Conservation (phyloP, 2,113 vertebrate species). For the Dascyllus trimaculatus region DNA sequence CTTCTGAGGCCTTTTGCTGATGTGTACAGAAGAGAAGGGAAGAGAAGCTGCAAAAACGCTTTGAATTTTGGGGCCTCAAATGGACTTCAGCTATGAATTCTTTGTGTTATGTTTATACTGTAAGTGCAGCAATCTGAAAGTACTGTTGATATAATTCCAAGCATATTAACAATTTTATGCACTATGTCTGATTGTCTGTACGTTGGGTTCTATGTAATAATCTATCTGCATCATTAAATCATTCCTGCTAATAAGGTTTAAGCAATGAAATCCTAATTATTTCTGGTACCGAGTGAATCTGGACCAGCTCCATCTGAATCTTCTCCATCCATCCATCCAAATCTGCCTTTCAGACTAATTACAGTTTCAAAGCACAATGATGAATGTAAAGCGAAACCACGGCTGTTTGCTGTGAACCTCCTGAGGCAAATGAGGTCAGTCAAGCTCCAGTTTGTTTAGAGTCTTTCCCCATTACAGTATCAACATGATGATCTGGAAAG, state of each 20-base stretch:
- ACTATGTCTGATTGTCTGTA: no score
- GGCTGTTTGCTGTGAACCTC: slow-evolving; percentile 66
- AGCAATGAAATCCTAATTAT: slow-evolving; percentile 30
- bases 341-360: slow-evolving; percentile 56
- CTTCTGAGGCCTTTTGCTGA: slow-evolving; percentile 57
- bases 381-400: slow-evolving; percentile 66
- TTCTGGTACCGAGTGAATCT: slow-evolving; percentile 28
- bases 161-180: no score
- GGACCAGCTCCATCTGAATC: slow-evolving; percentile 39
- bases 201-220: no score
- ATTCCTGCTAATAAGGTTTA: background rate
- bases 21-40: slow-evolving; percentile 38
- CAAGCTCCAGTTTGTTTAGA: slow-evolving; percentile 67
- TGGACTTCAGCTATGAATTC: no score
- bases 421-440: slow-evolving; percentile 74
- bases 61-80: slow-evolving; percentile 14
- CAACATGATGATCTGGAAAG: slow-evolving; percentile 67
- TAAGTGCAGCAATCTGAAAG: background rate
- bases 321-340: background rate
- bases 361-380: slow-evolving; percentile 56
- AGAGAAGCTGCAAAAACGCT: slow-evolving; percentile 31
- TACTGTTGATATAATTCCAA: no score
- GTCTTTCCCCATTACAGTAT: slow-evolving; percentile 72
- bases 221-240: no score
- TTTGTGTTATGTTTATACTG: no score